These are phyloP conservation scores for Merodon equestris DNA, from an alignment of 2,888 invertebrate species.

Conservation along the genomic window DNA sequence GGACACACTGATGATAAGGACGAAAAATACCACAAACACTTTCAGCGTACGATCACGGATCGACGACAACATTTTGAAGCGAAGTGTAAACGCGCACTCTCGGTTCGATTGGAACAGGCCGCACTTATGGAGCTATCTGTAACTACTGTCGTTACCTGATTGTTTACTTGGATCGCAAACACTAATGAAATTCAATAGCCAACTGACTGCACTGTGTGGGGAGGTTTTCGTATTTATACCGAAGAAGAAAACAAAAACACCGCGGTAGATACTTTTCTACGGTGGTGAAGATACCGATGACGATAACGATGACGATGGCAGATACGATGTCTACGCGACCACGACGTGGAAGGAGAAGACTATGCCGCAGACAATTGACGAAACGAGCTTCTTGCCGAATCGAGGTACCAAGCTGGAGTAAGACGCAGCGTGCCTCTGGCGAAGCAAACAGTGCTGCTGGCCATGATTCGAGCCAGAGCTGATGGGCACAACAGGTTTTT, in stretches of 20 bases:
- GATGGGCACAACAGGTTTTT: slow-evolving; percentile 44
- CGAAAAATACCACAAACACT: slow-evolving; percentile 33
- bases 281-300: neutral
- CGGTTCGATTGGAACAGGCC: slow-evolving; percentile 2
- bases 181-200: slow-evolving; percentile 68
- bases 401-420: slow-evolving; percentile 56
- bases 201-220: slow-evolving; percentile 64
- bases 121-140: slow-evolving; percentile 11
- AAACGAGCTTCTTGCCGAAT: slow-evolving; percentile 60
- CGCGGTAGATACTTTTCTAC: slow-evolving; percentile 29
- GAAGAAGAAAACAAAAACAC: slow-evolving; percentile 13
- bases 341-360: slow-evolving; percentile 11
- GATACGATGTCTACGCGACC: neutral
- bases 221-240: slow-evolving; percentile 64
- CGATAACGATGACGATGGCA: too few species aligned
- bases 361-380: slow-evolving; percentile 41
- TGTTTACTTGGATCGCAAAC: slow-evolving; percentile 39
- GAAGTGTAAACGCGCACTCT: slow-evolving; percentile 9
- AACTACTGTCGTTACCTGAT: slow-evolving; percentile 7
- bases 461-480: slow-evolving; percentile 23
- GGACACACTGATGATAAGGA: slow-evolving; percentile 6
- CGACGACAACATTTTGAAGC: slow-evolving; percentile 38
- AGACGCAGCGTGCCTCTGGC: slow-evolving; percentile 41
- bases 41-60: slow-evolving; percentile 51
- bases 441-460: neutral